These are phyloP conservation scores for Nineta flava DNA, from an alignment of 2,888 invertebrate species.

Conservation along the genomic window DNA sequence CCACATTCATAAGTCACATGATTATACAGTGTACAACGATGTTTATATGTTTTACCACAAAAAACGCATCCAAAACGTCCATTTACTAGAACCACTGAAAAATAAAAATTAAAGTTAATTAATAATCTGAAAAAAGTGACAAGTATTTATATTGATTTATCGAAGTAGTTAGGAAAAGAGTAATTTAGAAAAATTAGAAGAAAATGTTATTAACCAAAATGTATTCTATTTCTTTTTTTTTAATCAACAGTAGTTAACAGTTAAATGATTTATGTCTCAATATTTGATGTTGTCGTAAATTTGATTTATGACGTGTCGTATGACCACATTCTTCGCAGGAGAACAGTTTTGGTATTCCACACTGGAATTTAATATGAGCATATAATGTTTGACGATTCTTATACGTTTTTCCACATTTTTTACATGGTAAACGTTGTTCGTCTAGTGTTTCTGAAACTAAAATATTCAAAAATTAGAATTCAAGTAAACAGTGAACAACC, in stretches of 20 bases:
- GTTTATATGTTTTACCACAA: conserved; percentile 12
- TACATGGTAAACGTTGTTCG: conserved; percentile 22
- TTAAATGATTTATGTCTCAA: too few species aligned
- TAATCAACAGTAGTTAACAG: too few species aligned
- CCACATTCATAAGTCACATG: conserved; percentile 34
- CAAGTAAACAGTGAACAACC: too few species aligned
- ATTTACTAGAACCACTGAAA: too few species aligned
- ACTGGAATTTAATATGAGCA: conserved; percentile 29
- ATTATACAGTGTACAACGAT: conserved; percentile 11
- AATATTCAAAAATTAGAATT: neutral
- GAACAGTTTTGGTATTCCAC: conserved; percentile 24
- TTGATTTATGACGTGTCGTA: neutral
- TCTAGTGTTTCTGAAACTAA: neutral
- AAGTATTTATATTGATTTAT: too few species aligned
- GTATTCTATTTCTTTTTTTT: too few species aligned
- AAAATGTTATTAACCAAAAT: too few species aligned
- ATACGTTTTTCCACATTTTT: conserved; percentile 23
- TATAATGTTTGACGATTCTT: conserved; percentile 21
- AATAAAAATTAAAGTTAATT: too few species aligned
- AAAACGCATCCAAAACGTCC: too few species aligned
- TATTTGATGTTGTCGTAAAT: neutral
- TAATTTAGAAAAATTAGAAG: too few species aligned
- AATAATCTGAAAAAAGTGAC: too few species aligned
- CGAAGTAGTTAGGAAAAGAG: too few species aligned
- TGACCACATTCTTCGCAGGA: conserved; percentile 21